Conservation (phyloP, 2,113 vertebrate species). For the Crotalus helleri region DNA sequence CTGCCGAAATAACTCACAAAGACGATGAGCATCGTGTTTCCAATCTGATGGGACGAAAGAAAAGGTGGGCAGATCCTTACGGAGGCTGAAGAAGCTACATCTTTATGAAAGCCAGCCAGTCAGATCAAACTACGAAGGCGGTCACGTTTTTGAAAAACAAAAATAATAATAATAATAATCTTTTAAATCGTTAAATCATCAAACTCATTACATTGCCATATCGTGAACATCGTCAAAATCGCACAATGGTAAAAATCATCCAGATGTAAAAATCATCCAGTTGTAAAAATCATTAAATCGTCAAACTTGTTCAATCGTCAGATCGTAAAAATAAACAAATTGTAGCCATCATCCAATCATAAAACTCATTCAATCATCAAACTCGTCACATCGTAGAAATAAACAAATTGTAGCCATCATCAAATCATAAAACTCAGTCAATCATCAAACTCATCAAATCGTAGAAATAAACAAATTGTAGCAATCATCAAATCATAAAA, state of each 20-base stretch:
- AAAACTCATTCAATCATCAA: no score
- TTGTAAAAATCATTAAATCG: neutral
- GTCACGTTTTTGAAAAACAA: neutral
- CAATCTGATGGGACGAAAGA: conserved; percentile 74
- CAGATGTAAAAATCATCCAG: no score
- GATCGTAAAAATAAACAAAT: no score
- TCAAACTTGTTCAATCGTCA: neutral
- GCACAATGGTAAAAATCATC: no score
- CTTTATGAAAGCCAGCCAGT: accelerated
- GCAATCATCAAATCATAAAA: no score
- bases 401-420: no score
- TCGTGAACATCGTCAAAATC: no score
- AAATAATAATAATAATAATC: neutral
- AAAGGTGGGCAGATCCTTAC: neutral
- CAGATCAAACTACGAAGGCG: neutral
- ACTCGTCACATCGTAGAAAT: neutral
- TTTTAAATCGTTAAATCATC: neutral
- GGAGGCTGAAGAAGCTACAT: accelerated
- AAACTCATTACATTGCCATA: neutral
- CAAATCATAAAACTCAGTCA: neutral
- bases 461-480: no score
- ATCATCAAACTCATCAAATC: neutral
- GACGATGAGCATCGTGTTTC: conserved; percentile 87
- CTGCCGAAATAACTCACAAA: conserved; percentile 93
- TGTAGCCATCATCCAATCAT: no score